Percentiles rank a stretch among this genome's conserved stretches.
These are phyloP conservation scores for Urocynchramus pylzowi DNA, from an alignment of 2,113 vertebrate species.

Conservation along the genomic window DNA sequence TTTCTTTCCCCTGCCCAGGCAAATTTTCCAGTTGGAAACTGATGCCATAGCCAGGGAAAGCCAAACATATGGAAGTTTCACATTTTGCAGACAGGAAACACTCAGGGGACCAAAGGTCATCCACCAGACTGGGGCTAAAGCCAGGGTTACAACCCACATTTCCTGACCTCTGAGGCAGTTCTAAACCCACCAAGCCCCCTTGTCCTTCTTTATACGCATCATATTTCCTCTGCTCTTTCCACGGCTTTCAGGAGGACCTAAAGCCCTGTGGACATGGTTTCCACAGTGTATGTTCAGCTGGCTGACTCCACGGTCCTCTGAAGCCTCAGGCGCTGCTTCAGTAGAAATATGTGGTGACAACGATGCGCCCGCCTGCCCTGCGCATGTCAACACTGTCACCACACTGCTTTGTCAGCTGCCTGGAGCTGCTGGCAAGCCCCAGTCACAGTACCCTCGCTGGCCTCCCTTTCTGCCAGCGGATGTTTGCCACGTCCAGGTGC, in stretches of 20 bases:
- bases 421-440: not conserved
- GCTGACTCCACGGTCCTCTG: not conserved
- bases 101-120: slow-evolving; percentile 40
- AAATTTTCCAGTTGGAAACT: slow-evolving; percentile 56
- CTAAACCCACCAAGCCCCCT: not conserved
- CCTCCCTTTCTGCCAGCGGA: slow-evolving; percentile 14
- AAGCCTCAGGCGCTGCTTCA: not conserved
- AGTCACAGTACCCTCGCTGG: not conserved
- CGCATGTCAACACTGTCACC: not conserved
- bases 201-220: not conserved
- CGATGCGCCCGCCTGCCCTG: not conserved
- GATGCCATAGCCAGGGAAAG: slow-evolving; percentile 47
- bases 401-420: slow-evolving; percentile 42
- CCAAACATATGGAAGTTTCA: slow-evolving; percentile 62
- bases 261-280: slow-evolving; percentile 7
- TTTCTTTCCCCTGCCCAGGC: not conserved
- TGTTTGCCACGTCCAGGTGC: slow-evolving; percentile 9
- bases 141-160: slow-evolving; percentile 45
- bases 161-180: slow-evolving; percentile 37
- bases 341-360: not conserved
- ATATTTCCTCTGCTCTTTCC: slow-evolving; percentile 2
- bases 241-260: not conserved
- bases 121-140: slow-evolving; percentile 17
- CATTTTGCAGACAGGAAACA: slow-evolving; percentile 52
- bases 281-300: slow-evolving; percentile 40